Evolutionary conservation across 2,888 invertebrate genomes (phyloP).

Genomic region (Tetragnatha montana): DNA sequence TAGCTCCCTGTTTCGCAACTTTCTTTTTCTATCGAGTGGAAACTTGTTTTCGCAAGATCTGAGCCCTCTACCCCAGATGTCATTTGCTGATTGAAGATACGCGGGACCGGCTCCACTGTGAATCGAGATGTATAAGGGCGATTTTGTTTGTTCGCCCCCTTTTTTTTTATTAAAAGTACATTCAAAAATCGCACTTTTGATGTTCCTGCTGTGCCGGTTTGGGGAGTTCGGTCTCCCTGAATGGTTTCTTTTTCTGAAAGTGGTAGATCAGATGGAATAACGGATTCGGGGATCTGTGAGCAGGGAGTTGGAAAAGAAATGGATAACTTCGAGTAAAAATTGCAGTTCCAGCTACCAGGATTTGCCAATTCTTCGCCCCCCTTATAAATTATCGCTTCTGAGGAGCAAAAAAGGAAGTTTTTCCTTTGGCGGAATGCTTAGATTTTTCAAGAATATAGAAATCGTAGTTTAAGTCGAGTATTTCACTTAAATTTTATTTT

Average conservation of each 20-base stretch:
- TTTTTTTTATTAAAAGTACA: conserved; percentile 36
- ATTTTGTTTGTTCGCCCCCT: conserved; percentile 17
- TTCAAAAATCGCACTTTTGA: conserved; percentile 37
- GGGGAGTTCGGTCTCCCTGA: not conserved
- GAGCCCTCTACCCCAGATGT: conserved; percentile 42
- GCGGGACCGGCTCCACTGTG: conserved; percentile 22
- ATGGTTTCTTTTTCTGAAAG: not conserved
- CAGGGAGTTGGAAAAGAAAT: too few relatives aligned
- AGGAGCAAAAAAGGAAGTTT: too few relatives aligned
- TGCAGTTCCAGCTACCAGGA: too few relatives aligned
- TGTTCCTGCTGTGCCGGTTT: not conserved
- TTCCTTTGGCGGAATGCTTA: too few relatives aligned
- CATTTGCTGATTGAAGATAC: conserved; percentile 62
- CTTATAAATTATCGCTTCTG: too few relatives aligned
- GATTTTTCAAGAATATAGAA: too few relatives aligned
- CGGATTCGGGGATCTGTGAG: not conserved
- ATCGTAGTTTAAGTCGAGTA: too few relatives aligned
- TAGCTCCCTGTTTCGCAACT: conserved; percentile 32
- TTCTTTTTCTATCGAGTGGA: conserved; percentile 47
- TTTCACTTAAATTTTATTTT: too few relatives aligned
- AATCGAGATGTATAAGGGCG: conserved; percentile 28
- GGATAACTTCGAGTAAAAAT: too few relatives aligned
- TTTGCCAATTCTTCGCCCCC: too few relatives aligned
- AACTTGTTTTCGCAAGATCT: conserved; percentile 44
- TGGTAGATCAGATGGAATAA: not conserved